Base-by-base conservation (phyloP, 2,113 vertebrate genomes). In the Salvelinus fontinalis region DNA sequence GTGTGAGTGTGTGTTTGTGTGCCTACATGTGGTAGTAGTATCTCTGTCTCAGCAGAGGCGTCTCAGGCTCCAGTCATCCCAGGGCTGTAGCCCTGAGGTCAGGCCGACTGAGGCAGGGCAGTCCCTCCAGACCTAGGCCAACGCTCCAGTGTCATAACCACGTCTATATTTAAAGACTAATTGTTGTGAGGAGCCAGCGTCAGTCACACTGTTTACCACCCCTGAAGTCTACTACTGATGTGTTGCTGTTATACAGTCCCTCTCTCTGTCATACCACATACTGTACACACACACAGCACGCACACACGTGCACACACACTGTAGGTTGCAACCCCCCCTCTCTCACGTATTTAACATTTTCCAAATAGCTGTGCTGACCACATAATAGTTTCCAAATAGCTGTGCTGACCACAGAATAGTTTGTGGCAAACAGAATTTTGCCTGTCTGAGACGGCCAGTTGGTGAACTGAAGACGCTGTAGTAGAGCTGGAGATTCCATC, bases 281-380 rank as follows among this genome's bases (percentile, higher is more conserved):
- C 73, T 79, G 75, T 83, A 44, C 39, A 44, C 39, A 44, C 39
- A 44, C 34, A 39, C 39, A 39, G 8, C 8, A 39, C 8, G 0
- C 39, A 66, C 75, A 69, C 71, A 79, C 75, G 67, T 57, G 77
- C 73, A 81, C 78, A 70, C 62, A 85, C 69, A 76, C 74, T 67
- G 48, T 75, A 79, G 31, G 74, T 69, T 84, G 79, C 83, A 78
- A 77, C 72, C 80, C 89, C 88, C 7, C 8, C 8, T 85, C 88
- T 84, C 89, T 89, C 92, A 78, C 67, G 66, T 91, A 86, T 88
- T 85, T 84, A 83, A 91, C 91, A 93, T 94, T 90, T 92, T 93
- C 90, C 71, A 87, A 92, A 94, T 94, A 92, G 84, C 85, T 93
- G 84, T 80, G 81, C 51, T 39, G 67, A 91, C 92, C 93, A 91